phyloP scores from a whole-genome alignment of 2,797 vertebrate genomes.

The Kryptopterus vitreolus region DNA sequence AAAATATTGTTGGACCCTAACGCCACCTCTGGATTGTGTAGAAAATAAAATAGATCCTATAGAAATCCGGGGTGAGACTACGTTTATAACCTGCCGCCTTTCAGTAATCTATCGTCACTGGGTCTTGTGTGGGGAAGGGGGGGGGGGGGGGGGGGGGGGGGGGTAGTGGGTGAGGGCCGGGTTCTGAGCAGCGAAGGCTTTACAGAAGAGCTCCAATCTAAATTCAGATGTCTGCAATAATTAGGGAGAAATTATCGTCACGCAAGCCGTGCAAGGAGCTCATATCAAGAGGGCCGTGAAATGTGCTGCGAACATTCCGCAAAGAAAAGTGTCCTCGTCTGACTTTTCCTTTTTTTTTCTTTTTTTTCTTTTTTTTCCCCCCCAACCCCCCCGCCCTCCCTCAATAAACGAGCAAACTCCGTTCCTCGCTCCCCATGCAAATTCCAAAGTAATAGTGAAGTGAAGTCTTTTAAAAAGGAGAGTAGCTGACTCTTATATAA shows the following conservation, averaged over 20 bases:
- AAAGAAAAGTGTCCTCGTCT: constrained; percentile 58
- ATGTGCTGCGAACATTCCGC: constrained; percentile 52
- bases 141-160: too few relatives aligned
- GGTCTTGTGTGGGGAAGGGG: too few relatives aligned
- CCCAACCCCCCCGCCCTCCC: too few relatives aligned
- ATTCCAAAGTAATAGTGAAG: constrained; percentile 63
- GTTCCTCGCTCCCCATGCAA: constrained; percentile 60
- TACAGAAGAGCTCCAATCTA: constrained; percentile 46
- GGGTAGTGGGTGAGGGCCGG: too few relatives aligned
- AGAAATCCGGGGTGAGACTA: constrained; percentile 40
- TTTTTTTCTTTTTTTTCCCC: constrained; percentile 65
- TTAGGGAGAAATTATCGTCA: constrained; percentile 58
- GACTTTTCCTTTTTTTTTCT: constrained; percentile 63
- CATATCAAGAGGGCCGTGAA: constrained; percentile 50
- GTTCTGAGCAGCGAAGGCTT: constrained; percentile 41
- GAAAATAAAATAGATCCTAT: background rate
- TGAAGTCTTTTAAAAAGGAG: constrained; percentile 63
- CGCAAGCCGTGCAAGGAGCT: constrained; percentile 57
- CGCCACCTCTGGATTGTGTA: constrained; percentile 29
- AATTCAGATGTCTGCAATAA: constrained; percentile 57
- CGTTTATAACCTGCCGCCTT: constrained; percentile 38
- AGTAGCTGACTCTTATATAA: constrained; percentile 50
- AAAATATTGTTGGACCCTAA: constrained; percentile 49
- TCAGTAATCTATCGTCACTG: constrained; percentile 56
- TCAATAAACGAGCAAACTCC: constrained; percentile 52